Percentiles rank a stretch among this genome's conserved stretches.
Conservation (phyloP, 2,797 vertebrate genomes). For the Bryconaethiops microstoma region DNA sequence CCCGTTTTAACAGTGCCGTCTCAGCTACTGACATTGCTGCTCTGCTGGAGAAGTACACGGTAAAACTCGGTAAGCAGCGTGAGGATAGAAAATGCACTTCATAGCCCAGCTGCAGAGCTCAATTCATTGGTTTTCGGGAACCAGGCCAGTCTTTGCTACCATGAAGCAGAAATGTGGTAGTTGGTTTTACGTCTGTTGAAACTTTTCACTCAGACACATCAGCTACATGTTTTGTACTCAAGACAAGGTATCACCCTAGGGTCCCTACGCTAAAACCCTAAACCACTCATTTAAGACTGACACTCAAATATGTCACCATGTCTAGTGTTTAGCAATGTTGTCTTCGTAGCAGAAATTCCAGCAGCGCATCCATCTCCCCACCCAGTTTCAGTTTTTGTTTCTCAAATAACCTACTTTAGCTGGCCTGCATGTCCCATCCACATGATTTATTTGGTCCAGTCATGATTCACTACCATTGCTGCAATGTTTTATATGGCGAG, state of each 20-base stretch:
- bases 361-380: too few species aligned
- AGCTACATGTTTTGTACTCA: neutral
- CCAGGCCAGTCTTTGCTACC: neutral
- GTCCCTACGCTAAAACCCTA: too few species aligned
- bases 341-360: too few species aligned
- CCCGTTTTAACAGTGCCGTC: conserved; percentile 4
- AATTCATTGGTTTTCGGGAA: neutral
- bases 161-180: neutral
- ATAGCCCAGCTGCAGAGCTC: neutral
- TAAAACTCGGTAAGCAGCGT: conserved; percentile 12
- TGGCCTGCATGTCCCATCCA: too few species aligned
- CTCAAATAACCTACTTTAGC: too few species aligned
- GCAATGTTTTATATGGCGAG: too few species aligned
- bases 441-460: too few species aligned
- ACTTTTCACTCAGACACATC: neutral
- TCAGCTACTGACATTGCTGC: conserved; percentile 7
- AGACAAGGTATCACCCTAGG: neutral
- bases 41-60: neutral
- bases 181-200: neutral
- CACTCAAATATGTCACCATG: too few species aligned
- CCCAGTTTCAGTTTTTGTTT: too few species aligned
- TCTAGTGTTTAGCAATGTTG: too few species aligned
- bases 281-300: too few species aligned
- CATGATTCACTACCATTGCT: too few species aligned
- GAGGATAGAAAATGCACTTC: conserved; percentile 20